Base-by-base conservation (phyloP, 2,113 vertebrate genomes). In the Callipepla californica region DNA sequence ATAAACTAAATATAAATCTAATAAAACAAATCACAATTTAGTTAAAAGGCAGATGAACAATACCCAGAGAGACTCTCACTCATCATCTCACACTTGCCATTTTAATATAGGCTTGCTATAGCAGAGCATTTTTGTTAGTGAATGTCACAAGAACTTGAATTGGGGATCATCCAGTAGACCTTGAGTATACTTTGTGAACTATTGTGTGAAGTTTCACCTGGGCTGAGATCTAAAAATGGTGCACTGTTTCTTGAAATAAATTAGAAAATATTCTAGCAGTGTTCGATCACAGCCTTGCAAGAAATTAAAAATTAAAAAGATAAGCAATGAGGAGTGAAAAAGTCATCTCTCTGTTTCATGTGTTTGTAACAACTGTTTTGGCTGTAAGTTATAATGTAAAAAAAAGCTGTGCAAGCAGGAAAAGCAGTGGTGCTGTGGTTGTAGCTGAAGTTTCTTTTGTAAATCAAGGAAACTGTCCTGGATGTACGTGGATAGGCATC, bases 1-100 rank as follows among this genome's bases (percentile, higher is more conserved):
- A 81, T 20, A 72, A 75, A 80, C 61, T 72, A 77, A 80, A 72
- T 65, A 78, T 36, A 78, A 78, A 75, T 5, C 20, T 84, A 75
- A 65, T 53, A 80, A 85, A 85, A 70, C 11, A 77, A 93, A 77
- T 72, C 51, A 81, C 14, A 82, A 18, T 48, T 92, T 94, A 66
- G 20, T 86, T 94, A 85, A 90, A 94, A 92, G 53, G 15, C 44
- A 53, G 4, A 28, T 25, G 48, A 84, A 53, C 51, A 69, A 30
- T 78, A 88, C 77, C 44, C 53, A 2, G 13, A 30, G 28, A 88
- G 44, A 65, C 28, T 85, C 32, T 87, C 22, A 81, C 44, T 78
- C 44, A 69, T 81, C 20, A 72, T 20, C 13, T 44, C 34, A 84
- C 72, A 93, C 13, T 17, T 65, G 30, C 23, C n/a, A 53, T 55